Evolutionary conservation across 2,797 vertebrate species (phyloP), one percentile per base, ranked within the genome.

Genomic region (Luscinia megarhynchos): DNA sequence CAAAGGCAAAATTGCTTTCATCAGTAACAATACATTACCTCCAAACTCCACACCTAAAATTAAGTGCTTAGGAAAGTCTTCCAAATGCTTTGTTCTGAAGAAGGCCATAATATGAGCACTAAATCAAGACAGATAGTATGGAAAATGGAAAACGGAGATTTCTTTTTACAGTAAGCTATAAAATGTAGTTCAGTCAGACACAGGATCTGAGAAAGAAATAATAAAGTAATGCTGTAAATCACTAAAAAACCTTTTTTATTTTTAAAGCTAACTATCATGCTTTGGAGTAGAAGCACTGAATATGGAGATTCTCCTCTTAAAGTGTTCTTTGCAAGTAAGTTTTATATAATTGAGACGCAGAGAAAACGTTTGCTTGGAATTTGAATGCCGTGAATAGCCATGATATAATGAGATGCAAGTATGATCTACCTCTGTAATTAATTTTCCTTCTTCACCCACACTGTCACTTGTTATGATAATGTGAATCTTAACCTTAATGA

Each of bases 21-120:
- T 95, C 51, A 86, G 59, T 85, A 95, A 74, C 50, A 84, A 91
- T 46, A 57, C 82, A 95, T 84, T 93, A 85, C 61, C 89, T 95
- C 66, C 74, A 90, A 94, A 95, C 48, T 75, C 46, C 79, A 87
- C 63, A 94, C 41, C 87, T 95, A 94, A 95, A 95, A 96, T 87
- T 94, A 89, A 93, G 78, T 89, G 90, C 91, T 96, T 91, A 96
- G 58, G 72, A 97, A 97, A 95, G 75, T 80, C 73, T 95, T 97
- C 58, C 75, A 66, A 92, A 89, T 79, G 58, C 91, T 93, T 94
- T 92, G 55, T 84, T 95, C 90, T 94, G 85, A 97, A 93, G 88
- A 94, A 94, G 81, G 70, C 81, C 83, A 94, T 94, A 94, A 89
- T 87, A 91, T 62, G 76, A 96, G 95, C 73, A 93, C 90, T 94